phyloP scores from a whole-genome alignment of 2,888 invertebrate species.

The Anodontia alba region DNA sequence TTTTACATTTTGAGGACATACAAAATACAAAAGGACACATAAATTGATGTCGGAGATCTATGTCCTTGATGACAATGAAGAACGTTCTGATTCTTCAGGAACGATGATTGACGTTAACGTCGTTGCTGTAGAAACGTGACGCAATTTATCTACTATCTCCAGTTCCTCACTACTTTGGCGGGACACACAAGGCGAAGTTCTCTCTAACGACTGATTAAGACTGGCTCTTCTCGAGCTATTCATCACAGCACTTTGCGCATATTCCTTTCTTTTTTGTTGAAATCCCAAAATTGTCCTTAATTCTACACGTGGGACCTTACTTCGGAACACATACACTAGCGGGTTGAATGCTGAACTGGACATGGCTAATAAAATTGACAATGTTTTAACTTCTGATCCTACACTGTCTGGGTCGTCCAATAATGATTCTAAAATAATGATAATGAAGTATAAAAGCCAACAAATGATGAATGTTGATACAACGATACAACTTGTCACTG shows the following conservation, averaged over 20 bases:
- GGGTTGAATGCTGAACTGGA: slow-evolving; percentile 90
- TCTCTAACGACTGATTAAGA: slow-evolving; percentile 17
- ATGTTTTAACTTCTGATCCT: slow-evolving; percentile 83
- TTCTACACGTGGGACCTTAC: slow-evolving; percentile 72
- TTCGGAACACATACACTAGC: slow-evolving; percentile 91
- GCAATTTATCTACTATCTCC: slow-evolving; percentile 53
- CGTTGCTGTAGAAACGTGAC: slow-evolving; percentile 63
- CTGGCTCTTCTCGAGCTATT: slow-evolving; percentile 25
- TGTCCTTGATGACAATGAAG: not conserved
- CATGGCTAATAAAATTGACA: slow-evolving; percentile 86
- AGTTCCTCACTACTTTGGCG: slow-evolving; percentile 64
- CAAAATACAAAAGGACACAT: too few relatives aligned
- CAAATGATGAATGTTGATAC: slow-evolving; percentile 89
- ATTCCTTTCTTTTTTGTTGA: slow-evolving; percentile 23
- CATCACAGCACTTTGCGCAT: not conserved
- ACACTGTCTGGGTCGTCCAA: slow-evolving; percentile 74
- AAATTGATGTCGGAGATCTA: too few relatives aligned
- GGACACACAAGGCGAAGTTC: slow-evolving; percentile 53
- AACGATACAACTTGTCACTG: slow-evolving; percentile 93
- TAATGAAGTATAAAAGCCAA: slow-evolving; percentile 87
- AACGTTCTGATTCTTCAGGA: slow-evolving; percentile 1
- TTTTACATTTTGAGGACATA: too few relatives aligned
- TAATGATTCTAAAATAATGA: slow-evolving; percentile 77
- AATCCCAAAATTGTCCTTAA: slow-evolving; percentile 68
- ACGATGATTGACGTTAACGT: slow-evolving; percentile 62